Percentiles rank a stretch among this genome's conserved stretches.
phyloP scores from a whole-genome alignment of 2,888 invertebrate genomes.

The Parochlus steinenii region DNA sequence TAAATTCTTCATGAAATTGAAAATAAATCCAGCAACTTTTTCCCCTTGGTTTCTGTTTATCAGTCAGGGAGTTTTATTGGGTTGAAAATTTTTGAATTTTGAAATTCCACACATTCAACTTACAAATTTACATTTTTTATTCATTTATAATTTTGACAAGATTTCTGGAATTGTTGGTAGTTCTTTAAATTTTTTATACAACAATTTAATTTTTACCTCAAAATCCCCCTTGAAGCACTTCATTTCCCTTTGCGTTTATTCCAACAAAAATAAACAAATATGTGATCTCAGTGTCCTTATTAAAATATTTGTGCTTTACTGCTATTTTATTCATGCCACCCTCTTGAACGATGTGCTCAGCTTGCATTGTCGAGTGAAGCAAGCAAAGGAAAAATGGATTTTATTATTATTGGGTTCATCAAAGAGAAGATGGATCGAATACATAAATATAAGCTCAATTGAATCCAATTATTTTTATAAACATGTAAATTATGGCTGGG shows the following conservation, averaged over 20 bases:
- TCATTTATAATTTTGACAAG: no score
- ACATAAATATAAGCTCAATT: constrained; percentile 11
- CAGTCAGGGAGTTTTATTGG: background rate
- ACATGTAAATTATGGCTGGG: background rate
- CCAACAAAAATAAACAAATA: no score
- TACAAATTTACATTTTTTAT: background rate
- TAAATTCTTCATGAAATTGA: constrained; percentile 11
- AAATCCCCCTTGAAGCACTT: no score
- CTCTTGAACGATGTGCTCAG: background rate
- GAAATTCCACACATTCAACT: background rate
- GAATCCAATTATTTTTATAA: constrained; percentile 12
- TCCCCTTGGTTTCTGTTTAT: background rate
- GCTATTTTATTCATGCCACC: constrained; percentile 3
- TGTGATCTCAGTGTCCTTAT: background rate
- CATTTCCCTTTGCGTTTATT: no score
- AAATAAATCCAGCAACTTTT: constrained; percentile 8
- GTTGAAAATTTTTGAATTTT: background rate
- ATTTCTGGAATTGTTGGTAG: constrained; percentile 1
- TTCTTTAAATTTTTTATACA: no score
- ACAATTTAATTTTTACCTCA: no score
- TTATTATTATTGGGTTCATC: background rate
- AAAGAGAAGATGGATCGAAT: background rate
- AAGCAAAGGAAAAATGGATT: constrained; percentile 9
- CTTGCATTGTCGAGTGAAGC: background rate
- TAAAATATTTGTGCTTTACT: constrained; percentile 2